Evolutionary conservation across 2,113 vertebrate species (phyloP), one percentile per base, ranked within the genome.

Genomic region (Thomomys bottae): DNA sequence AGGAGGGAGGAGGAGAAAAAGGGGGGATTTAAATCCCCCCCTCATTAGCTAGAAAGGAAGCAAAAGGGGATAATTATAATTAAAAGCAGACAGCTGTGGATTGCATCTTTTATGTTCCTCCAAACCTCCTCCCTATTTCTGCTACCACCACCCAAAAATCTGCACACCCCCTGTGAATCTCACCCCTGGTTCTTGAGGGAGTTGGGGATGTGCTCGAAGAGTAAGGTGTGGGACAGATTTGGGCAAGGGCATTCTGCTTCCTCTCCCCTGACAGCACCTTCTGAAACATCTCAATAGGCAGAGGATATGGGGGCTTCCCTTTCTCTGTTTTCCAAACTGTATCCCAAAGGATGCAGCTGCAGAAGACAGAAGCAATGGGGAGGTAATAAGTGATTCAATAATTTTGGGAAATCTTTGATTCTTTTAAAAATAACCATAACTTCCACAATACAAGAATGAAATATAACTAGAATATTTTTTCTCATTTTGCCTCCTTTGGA

Each of bases 11-110:
- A 92, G 82, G 84, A 86, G 90, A 81, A 86, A 54, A 83, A 45
- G 59, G 84, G 67, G 67, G 49, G 71, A 75, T 84, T 82, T 59
- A 57, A 96, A 95, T 83, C 73, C 92, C 95, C 83, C 95, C 92
- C 93, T 97, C 95, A 96, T 98, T 97, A 98, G 94, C 94, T 84
- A 91, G 95, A 86, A 97, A 96, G 96, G 97, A 97, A 95, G 95
- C 82, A 42, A 96, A 93, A 96, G 87, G 94, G 96, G 96, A 95
- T 96, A 96, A 97, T 97, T 97, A 97, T 96, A 97, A 97, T 98
- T 97, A 96, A 97, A 96, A 96, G 96, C 96, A 96, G 96, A 97
- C 96, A 96, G 95, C 97, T 97, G 94, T 96, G 96, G 96, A 96
- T 97, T 93, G 91, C 87, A 8, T 90, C 92, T 94, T 96, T 96